phyloP scores from a whole-genome alignment of 2,113 vertebrate genomes.

The Vidua chalybeata region DNA sequence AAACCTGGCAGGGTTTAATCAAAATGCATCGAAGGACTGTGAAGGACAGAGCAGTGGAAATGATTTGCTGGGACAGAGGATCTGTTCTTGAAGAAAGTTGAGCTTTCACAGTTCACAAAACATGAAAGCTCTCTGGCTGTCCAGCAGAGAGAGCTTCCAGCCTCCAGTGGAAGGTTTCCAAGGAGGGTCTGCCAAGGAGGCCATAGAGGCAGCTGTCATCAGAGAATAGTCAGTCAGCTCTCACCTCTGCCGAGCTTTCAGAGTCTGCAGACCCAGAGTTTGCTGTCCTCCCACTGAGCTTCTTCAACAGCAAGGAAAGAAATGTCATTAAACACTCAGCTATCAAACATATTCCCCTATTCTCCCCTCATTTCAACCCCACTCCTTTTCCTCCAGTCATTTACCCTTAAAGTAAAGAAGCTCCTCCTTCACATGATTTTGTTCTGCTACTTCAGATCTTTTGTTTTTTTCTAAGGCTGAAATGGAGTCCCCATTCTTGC shows the following conservation, averaged over 20 bases:
- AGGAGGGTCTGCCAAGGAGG: neutral
- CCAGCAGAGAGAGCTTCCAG: neutral
- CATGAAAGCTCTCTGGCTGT: neutral
- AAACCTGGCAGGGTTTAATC: neutral
- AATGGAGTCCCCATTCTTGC: neutral
- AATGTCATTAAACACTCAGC: neutral
- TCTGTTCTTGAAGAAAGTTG: slow-evolving; percentile 8
- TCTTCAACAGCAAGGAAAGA: neutral
- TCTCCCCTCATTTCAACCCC: neutral
- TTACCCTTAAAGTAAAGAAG: neutral
- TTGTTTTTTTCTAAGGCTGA: neutral
- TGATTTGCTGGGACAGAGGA: neutral
- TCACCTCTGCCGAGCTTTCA: neutral
- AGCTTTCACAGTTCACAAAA: neutral
- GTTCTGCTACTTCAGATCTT: neutral
- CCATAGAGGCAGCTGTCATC: neutral
- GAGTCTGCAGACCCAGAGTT: neutral
- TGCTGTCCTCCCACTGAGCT: slow-evolving; percentile 14
- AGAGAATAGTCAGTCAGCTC: slow-evolving; percentile 21
- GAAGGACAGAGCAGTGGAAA: neutral
- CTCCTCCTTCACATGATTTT: neutral
- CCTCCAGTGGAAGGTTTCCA: slow-evolving; percentile 10
- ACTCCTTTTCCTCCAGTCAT: neutral
- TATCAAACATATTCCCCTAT: neutral
- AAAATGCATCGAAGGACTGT: neutral